These are phyloP conservation scores for Escarpia spicata DNA, from an alignment of 2,888 invertebrate genomes.

Conservation along the genomic window DNA sequence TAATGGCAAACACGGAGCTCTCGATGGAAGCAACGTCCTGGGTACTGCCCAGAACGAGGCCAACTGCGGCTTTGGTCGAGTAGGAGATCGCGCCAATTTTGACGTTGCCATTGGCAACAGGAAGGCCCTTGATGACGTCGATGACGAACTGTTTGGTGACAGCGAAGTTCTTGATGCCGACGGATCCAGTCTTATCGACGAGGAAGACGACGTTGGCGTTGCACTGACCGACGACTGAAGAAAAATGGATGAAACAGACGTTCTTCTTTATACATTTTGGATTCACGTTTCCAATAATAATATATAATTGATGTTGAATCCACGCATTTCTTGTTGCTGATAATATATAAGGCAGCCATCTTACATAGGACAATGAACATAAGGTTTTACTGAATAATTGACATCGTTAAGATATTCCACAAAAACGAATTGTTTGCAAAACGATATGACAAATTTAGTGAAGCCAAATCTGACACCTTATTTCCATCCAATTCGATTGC, in stretches of 20 bases:
- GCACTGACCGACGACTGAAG: background rate
- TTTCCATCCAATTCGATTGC: background rate
- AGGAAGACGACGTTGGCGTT: background rate
- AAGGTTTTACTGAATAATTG: too few relatives aligned
- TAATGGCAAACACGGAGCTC: too few relatives aligned
- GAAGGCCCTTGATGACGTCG: background rate
- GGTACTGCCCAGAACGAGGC: background rate
- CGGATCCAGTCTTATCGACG: background rate
- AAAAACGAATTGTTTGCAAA: too few relatives aligned
- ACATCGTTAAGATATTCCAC: too few relatives aligned
- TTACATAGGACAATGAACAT: too few relatives aligned
- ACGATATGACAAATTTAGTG: too few relatives aligned
- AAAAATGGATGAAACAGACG: too few relatives aligned
- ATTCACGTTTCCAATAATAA: background rate
- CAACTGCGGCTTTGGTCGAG: background rate
- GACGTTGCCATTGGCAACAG: background rate
- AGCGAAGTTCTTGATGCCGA: background rate
- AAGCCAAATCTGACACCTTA: background rate
- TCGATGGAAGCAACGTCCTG: too few relatives aligned
- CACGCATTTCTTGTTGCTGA: too few relatives aligned
- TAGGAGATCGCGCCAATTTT: background rate
- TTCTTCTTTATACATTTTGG: background rate
- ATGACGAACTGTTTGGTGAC: background rate
- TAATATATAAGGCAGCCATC: too few relatives aligned
- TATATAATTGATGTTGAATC: background rate